phyloP scores from a whole-genome alignment of 2,797 vertebrate species.

The Tachyglossus aculeatus region DNA sequence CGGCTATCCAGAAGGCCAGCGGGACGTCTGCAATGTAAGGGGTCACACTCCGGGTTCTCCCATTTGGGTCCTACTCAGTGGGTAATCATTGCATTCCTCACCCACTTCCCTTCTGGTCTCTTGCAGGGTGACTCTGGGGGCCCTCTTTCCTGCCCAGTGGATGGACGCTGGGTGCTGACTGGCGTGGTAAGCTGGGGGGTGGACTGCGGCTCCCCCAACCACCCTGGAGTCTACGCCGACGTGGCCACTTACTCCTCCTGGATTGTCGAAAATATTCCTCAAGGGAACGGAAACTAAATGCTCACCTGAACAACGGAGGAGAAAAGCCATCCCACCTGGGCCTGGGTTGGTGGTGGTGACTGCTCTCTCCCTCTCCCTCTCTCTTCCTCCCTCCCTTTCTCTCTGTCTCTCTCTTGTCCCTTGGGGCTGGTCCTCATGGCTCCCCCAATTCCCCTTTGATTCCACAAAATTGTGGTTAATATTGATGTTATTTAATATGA shows the following conservation, averaged over 20 bases:
- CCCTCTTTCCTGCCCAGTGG: constrained; percentile 75
- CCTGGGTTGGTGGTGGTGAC: too few species aligned
- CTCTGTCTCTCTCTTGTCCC: background rate
- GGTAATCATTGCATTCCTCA: background rate
- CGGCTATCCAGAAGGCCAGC: constrained; percentile 72
- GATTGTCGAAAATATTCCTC: too few species aligned
- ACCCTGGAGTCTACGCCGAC: constrained; percentile 77
- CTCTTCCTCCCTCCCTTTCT: background rate
- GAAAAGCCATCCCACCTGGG: too few species aligned
- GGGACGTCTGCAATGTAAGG: constrained; percentile 81
- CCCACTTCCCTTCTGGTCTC: background rate
- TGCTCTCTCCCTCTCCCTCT: background rate
- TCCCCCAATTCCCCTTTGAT: background rate
- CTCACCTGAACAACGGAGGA: too few species aligned
- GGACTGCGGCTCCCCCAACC: constrained; percentile 71
- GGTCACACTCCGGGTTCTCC: background rate
- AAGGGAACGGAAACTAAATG: too few species aligned
- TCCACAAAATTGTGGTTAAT: too few species aligned
- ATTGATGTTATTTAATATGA: too few species aligned
- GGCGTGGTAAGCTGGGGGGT: constrained; percentile 80
- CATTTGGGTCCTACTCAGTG: background rate
- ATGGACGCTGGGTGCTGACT: constrained; percentile 62
- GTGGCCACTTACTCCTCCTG: constrained; percentile 59
- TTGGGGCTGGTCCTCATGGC: too few species aligned
- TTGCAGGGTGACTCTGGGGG: constrained; percentile 80